Percentiles rank a stretch among this genome's conserved stretches.
phyloP scores from a whole-genome alignment of 2,113 vertebrate species.

The Capra hircus region DNA sequence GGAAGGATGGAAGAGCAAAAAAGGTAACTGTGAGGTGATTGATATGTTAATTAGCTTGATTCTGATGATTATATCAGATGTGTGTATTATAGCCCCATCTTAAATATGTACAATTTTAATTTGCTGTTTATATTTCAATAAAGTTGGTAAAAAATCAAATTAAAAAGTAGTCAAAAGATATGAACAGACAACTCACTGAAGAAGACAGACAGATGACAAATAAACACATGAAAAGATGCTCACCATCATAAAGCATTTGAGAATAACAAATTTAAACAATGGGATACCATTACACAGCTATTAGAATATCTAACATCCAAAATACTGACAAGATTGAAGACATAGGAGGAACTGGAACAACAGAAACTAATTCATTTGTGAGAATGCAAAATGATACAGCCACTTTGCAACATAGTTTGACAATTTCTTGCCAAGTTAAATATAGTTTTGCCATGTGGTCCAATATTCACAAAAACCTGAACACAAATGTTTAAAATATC shows the following conservation, averaged over 20 bases:
- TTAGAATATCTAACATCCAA: not conserved
- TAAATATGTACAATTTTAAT: not conserved
- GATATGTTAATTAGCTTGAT: not conserved
- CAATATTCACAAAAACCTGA: not conserved
- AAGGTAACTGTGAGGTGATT: not conserved
- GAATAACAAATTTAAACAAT: not conserved
- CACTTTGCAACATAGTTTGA: not conserved
- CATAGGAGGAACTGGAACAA: not conserved
- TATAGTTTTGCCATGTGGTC: not conserved
- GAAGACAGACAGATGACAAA: not conserved
- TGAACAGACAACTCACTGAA: not conserved
- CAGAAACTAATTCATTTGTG: not conserved
- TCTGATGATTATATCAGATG: not conserved
- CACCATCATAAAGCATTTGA: not conserved
- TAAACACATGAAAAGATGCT: not conserved
- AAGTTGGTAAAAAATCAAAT: not conserved
- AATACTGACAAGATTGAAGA: not conserved
- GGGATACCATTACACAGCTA: too few relatives aligned
- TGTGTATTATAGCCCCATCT: not conserved
- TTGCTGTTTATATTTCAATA: not conserved
- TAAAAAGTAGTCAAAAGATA: not conserved
- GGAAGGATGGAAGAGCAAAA: not conserved
- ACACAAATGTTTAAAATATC: not conserved
- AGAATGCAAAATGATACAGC: not conserved
- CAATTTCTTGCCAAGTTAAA: not conserved